Conservation (phyloP, 2,888 invertebrate species). For the Tipula confusa region DNA sequence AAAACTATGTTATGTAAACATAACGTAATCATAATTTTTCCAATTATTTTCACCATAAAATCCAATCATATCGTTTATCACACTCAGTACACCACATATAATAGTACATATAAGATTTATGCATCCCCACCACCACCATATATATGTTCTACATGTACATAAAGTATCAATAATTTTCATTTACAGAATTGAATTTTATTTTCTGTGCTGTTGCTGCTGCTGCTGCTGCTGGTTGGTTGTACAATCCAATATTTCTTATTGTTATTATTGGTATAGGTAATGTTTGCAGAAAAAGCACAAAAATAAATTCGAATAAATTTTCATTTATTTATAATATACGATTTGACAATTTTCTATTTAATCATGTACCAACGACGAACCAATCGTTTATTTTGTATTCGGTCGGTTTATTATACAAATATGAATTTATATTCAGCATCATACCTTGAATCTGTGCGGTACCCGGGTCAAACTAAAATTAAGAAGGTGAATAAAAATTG, state of each 20-base stretch:
- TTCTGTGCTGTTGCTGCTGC: too few species aligned
- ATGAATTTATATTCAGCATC: too few species aligned
- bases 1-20: not conserved
- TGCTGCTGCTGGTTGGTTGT: not conserved
- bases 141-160: not conserved
- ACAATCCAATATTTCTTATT: not conserved
- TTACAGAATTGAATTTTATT: not conserved
- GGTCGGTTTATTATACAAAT: too few species aligned
- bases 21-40: not conserved
- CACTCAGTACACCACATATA: not conserved
- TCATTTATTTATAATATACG: not conserved
- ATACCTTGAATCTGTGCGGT: too few species aligned
- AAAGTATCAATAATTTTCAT: not conserved
- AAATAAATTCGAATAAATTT: not conserved
- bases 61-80: not conserved
- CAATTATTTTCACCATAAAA: not conserved
- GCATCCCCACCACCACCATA: not conserved
- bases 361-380: not conserved
- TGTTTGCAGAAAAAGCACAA: not conserved
- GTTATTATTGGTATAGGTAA: not conserved
- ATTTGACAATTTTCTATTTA: not conserved
- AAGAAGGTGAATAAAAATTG: too few species aligned
- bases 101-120: not conserved
- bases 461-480: too few species aligned
- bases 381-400: too few species aligned